Percentiles rank a stretch among this genome's conserved stretches.
Conservation (phyloP, 2,113 vertebrate species). For the Melanocharis versteri region DNA sequence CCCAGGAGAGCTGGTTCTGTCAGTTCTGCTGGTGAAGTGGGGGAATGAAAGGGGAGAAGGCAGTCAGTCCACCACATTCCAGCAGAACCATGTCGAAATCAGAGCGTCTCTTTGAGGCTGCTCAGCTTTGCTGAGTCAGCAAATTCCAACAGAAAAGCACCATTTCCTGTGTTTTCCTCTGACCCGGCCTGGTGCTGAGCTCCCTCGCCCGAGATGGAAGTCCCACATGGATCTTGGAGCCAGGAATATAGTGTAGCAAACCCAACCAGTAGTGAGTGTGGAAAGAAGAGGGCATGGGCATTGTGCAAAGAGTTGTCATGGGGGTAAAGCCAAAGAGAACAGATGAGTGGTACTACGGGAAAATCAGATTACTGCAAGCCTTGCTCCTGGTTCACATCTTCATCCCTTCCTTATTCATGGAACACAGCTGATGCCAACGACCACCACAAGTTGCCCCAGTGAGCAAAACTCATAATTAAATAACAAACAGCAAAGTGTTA, state of each 20-base stretch:
- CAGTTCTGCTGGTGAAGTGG: fast-evolving
- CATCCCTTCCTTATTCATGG: background rate
- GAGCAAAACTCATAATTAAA: background rate
- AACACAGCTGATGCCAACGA: fast-evolving
- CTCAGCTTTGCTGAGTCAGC: background rate
- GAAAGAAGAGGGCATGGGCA: background rate
- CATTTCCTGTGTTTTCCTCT: background rate
- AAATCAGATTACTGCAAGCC: background rate
- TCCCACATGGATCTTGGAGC: fast-evolving
- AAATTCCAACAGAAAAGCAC: background rate
- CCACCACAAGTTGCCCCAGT: background rate
- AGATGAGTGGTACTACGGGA: background rate
- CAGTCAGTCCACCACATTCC: background rate
- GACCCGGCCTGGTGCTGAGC: background rate
- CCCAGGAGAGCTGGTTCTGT: background rate
- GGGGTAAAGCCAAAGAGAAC: background rate
- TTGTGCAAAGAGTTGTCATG: background rate
- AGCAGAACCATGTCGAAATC: background rate
- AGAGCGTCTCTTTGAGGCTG: background rate
- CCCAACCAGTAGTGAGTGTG: background rate
- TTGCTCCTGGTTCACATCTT: background rate
- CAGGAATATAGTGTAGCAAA: background rate
- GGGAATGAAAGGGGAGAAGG: background rate
- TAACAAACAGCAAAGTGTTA: background rate
- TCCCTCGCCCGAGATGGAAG: background rate